phyloP scores from a whole-genome alignment of 2,797 vertebrate genomes.

The Falco berigora region DNA sequence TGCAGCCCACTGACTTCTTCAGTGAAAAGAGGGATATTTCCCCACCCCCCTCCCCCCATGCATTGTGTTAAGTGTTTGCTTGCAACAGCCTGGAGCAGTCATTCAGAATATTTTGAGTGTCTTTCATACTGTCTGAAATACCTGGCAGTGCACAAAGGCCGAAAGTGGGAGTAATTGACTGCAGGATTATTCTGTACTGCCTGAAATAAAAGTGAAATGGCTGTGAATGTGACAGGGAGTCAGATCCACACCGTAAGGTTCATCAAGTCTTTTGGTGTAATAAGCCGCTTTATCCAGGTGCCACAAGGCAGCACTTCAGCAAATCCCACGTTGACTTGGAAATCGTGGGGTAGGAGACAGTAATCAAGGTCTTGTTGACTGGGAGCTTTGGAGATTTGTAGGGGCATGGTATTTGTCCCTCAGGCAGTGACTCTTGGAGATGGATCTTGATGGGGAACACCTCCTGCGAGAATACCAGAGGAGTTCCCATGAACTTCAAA shows the following conservation, averaged over 20 bases:
- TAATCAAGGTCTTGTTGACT: neutral
- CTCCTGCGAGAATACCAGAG: neutral
- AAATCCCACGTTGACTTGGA: neutral
- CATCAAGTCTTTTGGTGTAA: neutral
- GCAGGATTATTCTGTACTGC: neutral
- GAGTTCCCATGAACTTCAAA: neutral
- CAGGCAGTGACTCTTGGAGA: neutral
- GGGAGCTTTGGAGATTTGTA: neutral
- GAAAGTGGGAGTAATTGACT: slow-evolving; percentile 44
- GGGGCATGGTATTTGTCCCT: neutral
- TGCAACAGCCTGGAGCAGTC: slow-evolving; percentile 8
- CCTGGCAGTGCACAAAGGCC: slow-evolving; percentile 26
- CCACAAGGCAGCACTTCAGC: neutral
- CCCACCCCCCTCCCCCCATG: neutral
- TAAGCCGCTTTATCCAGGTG: neutral
- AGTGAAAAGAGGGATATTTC: neutral
- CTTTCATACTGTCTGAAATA: slow-evolving; percentile 41
- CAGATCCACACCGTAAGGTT: neutral
- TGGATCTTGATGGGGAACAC: neutral
- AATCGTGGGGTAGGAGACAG: neutral
- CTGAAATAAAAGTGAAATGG: slow-evolving; percentile 5
- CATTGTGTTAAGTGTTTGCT: neutral
- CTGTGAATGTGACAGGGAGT: neutral
- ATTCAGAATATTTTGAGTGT: slow-evolving; percentile 34
- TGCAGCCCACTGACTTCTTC: neutral